Evolutionary conservation across 2,113 vertebrate genomes (phyloP).

Genomic region (Gasterosteus aculeatus): DNA sequence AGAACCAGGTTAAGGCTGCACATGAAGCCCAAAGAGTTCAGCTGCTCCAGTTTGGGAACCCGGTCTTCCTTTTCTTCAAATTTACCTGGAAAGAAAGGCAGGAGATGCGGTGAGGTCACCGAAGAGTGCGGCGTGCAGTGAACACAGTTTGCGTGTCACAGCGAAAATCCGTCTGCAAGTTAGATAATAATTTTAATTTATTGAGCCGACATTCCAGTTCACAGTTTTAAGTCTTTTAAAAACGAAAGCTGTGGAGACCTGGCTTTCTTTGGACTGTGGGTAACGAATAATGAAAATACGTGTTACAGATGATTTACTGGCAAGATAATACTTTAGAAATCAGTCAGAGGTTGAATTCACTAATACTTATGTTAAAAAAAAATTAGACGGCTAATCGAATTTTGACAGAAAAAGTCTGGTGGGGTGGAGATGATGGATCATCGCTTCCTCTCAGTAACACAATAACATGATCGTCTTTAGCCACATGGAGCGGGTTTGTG

Average conservation of each 20-base stretch:
- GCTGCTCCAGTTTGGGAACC: slow-evolving; percentile 89
- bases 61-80: slow-evolving; percentile 92
- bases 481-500: slow-evolving; percentile 24
- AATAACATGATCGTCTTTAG: slow-evolving; percentile 5
- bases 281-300: neutral
- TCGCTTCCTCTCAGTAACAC: slow-evolving; percentile 10
- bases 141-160: neutral
- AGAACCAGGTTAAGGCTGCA: slow-evolving; percentile 86
- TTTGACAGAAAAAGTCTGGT: neutral
- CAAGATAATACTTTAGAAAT: neutral
- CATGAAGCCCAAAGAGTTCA: slow-evolving; percentile 87
- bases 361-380: too few species aligned
- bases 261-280: neutral
- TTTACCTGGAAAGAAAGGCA: slow-evolving; percentile 81
- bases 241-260: neutral
- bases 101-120: neutral
- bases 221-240: neutral
- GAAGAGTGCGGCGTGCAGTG: neutral
- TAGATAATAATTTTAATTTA: too few species aligned
- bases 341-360: neutral
- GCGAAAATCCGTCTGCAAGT: neutral
- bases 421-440: neutral
- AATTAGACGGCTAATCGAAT: too few species aligned
- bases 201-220: neutral
- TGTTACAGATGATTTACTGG: neutral